These are phyloP conservation scores for Hydrolagus colliei DNA, from an alignment of 2,797 vertebrate genomes.

Conservation along the genomic window DNA sequence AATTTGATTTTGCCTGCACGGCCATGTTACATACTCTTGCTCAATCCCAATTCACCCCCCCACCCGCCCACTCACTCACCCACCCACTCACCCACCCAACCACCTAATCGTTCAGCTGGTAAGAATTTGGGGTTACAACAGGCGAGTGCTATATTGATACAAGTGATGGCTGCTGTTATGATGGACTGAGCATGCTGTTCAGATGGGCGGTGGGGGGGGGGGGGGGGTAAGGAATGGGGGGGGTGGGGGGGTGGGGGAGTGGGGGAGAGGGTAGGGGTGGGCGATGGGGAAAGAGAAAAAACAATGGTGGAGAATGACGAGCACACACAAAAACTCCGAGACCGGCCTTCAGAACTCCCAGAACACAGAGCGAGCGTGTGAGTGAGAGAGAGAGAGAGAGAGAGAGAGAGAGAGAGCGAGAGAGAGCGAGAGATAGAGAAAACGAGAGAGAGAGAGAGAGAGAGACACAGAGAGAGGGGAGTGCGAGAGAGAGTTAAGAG, in stretches of 20 bases:
- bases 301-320: slow-evolving; percentile 33
- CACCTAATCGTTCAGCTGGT: neutral
- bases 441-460: slow-evolving; percentile 38
- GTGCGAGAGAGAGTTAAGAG: slow-evolving; percentile 45
- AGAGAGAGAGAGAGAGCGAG: slow-evolving; percentile 38
- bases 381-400: slow-evolving; percentile 37
- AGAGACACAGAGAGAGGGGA: slow-evolving; percentile 36
- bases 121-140: slow-evolving; percentile 32
- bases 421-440: too few species aligned
- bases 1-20: neutral
- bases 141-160: slow-evolving; percentile 18
- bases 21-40: neutral
- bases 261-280: neutral
- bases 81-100: neutral
- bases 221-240: neutral
- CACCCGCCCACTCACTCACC: neutral
- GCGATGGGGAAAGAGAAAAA: neutral
- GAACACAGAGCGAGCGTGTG: slow-evolving; percentile 40
- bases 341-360: slow-evolving; percentile 22
- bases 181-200: slow-evolving; percentile 16
- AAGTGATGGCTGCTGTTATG: neutral
- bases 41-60: neutral
- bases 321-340: slow-evolving; percentile 22
- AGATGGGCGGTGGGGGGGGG: neutral
- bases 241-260: neutral